Evolutionary conservation across 2,113 vertebrate genomes (phyloP), one percentile per base, ranked within the genome.

Genomic region (Nycticorax nycticorax): DNA sequence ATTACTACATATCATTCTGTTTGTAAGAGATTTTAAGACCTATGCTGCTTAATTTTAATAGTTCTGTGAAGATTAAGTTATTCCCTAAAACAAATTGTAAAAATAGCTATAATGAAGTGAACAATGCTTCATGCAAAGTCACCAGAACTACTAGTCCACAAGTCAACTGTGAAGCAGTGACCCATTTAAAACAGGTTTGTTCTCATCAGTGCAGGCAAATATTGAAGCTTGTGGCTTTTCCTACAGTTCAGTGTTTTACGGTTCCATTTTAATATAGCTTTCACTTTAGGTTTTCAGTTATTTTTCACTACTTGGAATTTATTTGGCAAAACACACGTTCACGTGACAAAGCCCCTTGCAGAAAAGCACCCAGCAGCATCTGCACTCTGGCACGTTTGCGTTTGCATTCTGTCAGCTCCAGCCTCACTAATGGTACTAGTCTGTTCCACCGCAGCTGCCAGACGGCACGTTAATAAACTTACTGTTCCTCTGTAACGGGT

Each of bases 291-390:
- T 41, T 62, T 75, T 82, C 32, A 56, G 73, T 75, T 85, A 28
- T 87, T 89, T 93, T 96, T 95, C 96, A 94, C 86, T 84, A 94
- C 94, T 90, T 93, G 92, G 84, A 92, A 82, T 76, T 95, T 93
- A 91, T 90, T 96, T 96, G 91, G 75, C 71, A 59, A 86, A 91
- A 28, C 27, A 48, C 64, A 18, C 33, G 39, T 74, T 75, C 53
- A 14, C 45, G 56, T 63, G 79, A 63, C 76, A 28, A 93, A 84
- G 3, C 17, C 7, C 63, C 74, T 20, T 79, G 57, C 59, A 69
- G 79, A 47, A 33, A 10, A 76, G 62, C 93, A 53, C 71, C 64
- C 73, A 52, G 91, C 94, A 90, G 86, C 88, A 57, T 52, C 87
- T 78, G 89, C 43, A 6, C 33, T 59, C 57, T 71, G 91, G 85